Evolutionary conservation across 2,797 vertebrate species (phyloP), one percentile per base, ranked within the genome.

Genomic region (Cryptoblepharus egeriae): DNA sequence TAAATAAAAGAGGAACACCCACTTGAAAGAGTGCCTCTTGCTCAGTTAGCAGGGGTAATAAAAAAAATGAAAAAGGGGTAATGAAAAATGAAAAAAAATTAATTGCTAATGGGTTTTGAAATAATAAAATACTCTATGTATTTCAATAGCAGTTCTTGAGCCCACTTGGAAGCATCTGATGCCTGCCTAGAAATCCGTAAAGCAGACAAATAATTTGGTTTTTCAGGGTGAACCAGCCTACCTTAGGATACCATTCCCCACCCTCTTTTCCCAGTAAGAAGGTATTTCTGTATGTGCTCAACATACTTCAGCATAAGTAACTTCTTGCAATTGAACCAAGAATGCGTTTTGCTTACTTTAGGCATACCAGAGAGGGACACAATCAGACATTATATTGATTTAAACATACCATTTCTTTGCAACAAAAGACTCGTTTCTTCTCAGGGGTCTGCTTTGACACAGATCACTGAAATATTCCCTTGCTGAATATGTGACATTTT

Each of bases 131-230:
- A n/a, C n/a, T n/a, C n/a, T n/a, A n/a, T n/a, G n/a, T n/a, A n/a
- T n/a, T n/a, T n/a, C n/a, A n/a, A n/a, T n/a, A n/a, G 42, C 42
- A 45, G 42, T 18, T 71, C 42, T 60, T 71, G n/a, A n/a, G n/a
- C n/a, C n/a, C n/a, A n/a, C n/a, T n/a, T n/a, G n/a, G n/a, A 80
- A 77, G 52, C 68, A 57, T 0, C 0, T 79, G 73, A 72, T 89
- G 73, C 69, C 88, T 4, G 10, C 45, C 63, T 0, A 0, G 75
- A 32, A 83, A 84, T 65, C 83, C 83, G 79, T 91, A 78, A 89
- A 86, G 63, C 52, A 55, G 0, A 77, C 24, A 77, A 52, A 89
- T 78, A 92, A 24, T 78, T 77, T 79, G 28, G 77, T 87, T 82
- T 89, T 90, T 91, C 57, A 88, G 76, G 80, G 24, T 85, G 64